Conservation (phyloP, 2,797 vertebrate species). For the Lepidocolaptes lacrymiger region DNA sequence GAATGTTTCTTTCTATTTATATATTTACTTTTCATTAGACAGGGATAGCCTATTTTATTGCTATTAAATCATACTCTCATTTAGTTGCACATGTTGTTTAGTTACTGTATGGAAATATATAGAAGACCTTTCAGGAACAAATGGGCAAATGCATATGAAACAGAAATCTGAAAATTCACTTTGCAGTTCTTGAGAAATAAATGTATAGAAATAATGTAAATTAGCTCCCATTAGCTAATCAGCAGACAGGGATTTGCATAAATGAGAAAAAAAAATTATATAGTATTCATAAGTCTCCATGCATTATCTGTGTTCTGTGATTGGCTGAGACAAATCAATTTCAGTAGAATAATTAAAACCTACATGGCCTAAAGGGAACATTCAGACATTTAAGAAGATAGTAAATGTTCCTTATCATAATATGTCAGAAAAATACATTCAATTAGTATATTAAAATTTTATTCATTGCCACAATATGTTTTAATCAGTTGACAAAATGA, state of each 20-base stretch:
- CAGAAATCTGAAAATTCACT: neutral
- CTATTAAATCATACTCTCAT: neutral
- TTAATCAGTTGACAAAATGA: slow-evolving; percentile 40
- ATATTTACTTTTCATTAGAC: neutral
- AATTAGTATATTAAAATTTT: slow-evolving; percentile 45
- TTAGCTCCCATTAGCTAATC: slow-evolving; percentile 3
- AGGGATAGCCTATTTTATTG: neutral
- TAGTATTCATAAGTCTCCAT: neutral
- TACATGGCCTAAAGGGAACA: slow-evolving; percentile 33
- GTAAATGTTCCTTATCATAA: slow-evolving; percentile 29
- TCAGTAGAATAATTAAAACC: slow-evolving; percentile 60
- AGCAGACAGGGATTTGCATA: slow-evolving; percentile 1
- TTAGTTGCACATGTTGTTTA: neutral
- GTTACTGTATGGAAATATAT: neutral
- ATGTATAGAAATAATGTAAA: neutral
- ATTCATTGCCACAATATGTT: neutral
- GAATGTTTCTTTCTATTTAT: neutral
- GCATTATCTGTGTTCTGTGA: slow-evolving; percentile 16
- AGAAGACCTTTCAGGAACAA: neutral
- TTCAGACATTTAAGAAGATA: slow-evolving; percentile 48
- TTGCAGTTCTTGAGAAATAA: neutral
- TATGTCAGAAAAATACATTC: slow-evolving; percentile 41
- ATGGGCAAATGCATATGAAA: neutral
- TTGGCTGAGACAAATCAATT: slow-evolving; percentile 48
- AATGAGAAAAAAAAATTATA: neutral